Evolutionary conservation across 2,888 invertebrate species (phyloP).

Genomic region (Drosophila birchii): DNA sequence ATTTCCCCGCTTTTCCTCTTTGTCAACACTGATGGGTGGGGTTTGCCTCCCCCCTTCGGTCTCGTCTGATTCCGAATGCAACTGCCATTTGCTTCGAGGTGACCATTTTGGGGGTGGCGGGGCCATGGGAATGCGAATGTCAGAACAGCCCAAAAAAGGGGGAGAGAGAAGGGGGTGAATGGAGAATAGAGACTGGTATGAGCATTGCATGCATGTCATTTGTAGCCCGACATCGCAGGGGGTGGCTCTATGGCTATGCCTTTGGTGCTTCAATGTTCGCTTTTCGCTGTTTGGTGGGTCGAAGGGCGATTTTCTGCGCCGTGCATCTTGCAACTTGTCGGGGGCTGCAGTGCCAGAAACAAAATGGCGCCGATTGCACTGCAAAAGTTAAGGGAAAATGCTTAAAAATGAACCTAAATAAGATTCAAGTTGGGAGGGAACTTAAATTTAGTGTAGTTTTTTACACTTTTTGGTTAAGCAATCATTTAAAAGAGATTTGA

Average conservation of each 20-base stretch:
- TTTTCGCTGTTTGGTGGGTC: conserved; percentile 1
- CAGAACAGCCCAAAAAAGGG: not conserved
- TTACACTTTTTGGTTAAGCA: no score
- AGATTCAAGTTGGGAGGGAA: no score
- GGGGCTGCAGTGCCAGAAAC: conserved; percentile 52
- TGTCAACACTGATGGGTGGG: not conserved
- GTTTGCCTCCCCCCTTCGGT: not conserved
- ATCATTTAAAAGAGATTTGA: no score
- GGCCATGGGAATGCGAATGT: conserved; percentile 27
- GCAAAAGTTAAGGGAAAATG: conserved; percentile 8
- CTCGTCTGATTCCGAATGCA: conserved; percentile 40
- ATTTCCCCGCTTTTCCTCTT: not conserved
- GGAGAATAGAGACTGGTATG: conserved; percentile 32
- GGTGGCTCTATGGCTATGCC: conserved; percentile 6
- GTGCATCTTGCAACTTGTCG: conserved; percentile 55
- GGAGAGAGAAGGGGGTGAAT: not conserved
- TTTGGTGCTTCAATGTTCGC: not conserved
- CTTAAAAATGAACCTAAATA: not conserved
- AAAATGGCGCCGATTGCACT: conserved; percentile 64
- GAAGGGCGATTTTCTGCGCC: conserved; percentile 24
- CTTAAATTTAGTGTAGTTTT: no score
- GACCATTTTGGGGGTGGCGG: conserved; percentile 68
- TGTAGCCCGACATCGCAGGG: conserved; percentile 56
- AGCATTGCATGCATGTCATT: conserved; percentile 80
- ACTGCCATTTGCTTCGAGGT: conserved; percentile 65